Evolutionary conservation across 2,797 vertebrate genomes (phyloP).

Genomic region (Menidia menidia): DNA sequence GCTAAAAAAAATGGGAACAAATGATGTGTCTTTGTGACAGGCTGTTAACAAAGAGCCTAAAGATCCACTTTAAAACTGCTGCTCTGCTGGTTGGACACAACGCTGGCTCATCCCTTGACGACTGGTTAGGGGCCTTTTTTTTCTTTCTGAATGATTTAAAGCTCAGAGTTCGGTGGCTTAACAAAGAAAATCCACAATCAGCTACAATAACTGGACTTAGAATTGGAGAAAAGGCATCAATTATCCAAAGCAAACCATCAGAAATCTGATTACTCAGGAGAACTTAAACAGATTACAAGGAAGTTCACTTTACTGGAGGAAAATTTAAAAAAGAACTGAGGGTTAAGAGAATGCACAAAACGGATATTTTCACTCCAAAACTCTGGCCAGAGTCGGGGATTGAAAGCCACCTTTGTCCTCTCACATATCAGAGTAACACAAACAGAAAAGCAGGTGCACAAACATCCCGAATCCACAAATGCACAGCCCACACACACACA

Average conservation of each 20-base stretch:
- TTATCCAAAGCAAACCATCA: neutral
- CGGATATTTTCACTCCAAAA: neutral
- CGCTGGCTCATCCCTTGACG: neutral
- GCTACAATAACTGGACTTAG: neutral
- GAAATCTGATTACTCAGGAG: neutral
- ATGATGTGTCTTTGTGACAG: too few species aligned
- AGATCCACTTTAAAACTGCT: too few species aligned
- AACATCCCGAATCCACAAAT: neutral
- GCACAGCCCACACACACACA: neutral
- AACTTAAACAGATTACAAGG: neutral
- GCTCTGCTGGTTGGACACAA: neutral
- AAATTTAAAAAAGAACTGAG: neutral
- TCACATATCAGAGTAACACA: neutral
- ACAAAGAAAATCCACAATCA: neutral
- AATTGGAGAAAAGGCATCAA: neutral
- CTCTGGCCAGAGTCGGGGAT: neutral
- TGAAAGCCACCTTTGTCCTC: neutral
- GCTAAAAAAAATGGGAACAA: too few species aligned
- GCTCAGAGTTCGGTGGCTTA: neutral
- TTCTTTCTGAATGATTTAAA: neutral
- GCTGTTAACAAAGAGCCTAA: too few species aligned
- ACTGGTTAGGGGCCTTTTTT: too few species aligned
- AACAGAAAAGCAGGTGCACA: neutral
- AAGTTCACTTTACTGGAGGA: neutral
- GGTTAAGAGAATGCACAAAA: neutral